Evolutionary conservation across 2,797 vertebrate species (phyloP).

Genomic region (Anableps anableps): DNA sequence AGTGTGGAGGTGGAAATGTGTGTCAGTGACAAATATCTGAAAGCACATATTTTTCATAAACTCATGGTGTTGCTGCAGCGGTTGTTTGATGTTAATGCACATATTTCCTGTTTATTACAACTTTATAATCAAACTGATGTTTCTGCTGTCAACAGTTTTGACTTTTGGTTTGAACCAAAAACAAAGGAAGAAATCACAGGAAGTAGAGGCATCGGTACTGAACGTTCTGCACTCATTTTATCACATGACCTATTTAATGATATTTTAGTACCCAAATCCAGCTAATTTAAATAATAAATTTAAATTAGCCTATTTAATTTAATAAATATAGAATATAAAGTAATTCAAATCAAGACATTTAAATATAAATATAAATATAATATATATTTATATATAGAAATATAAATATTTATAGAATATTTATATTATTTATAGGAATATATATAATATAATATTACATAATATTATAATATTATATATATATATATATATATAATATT

Average conservation of each 20-base stretch:
- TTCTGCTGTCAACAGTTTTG: background rate
- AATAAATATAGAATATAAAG: no score
- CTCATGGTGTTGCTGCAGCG: background rate
- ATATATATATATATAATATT: no score
- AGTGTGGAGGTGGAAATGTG: slow-evolving; percentile 3
- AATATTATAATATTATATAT: no score
- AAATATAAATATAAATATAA: no score
- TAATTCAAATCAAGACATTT: no score
- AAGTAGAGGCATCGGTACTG: background rate
- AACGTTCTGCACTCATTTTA: background rate
- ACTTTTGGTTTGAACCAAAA: background rate
- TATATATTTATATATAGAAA: no score
- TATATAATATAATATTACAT: no score
- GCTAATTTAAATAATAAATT: no score
- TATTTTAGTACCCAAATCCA: background rate
- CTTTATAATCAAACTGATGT: background rate
- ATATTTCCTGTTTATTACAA: background rate
- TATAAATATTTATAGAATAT: no score
- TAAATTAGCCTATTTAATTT: no score
- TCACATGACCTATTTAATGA: background rate
- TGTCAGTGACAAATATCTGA: background rate
- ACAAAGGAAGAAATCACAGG: background rate
- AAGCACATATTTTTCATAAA: background rate
- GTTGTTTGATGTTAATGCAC: background rate
- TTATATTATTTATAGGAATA: no score